Evolutionary conservation across 92 coral and sea anemone species (phyloP), one percentile per base, ranked within the genome.

Genomic region (Pocillopora meandrina): DNA sequence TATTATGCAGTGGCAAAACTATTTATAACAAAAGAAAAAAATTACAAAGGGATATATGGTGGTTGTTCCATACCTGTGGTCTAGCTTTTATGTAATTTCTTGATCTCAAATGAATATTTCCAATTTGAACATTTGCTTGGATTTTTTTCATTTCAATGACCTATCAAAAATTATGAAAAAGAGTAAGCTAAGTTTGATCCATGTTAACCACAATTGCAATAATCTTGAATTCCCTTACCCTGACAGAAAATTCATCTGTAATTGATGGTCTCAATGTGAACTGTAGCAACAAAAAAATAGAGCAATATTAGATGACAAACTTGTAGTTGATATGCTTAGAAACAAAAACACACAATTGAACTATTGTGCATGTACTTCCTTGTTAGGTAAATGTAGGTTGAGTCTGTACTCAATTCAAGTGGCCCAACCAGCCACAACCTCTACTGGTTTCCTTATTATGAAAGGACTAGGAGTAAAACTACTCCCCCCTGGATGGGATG

Each of bases 141-240:
- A 96, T 96, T 88, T 94, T 96, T 26, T 87, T 91, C 92, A 96
- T 89, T 77, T 94, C 98, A 64, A 96, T 93, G 26, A 96, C 95
- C 95, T 93, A 84, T 12, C 61, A 81, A 33, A 76, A 47, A 63
- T 56, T 6, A 5, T 15, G 57, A 78, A 5, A 35, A 15, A 12
- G 31, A 81, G 59, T 59, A 12, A 42, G 21, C 33, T 16, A 65
- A n/a, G n/a, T 23, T 57, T 47, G 3, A 34, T 10, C 47, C 55
- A 3, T 26, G 19, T 26, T n/a, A 31, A n/a, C 20, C 26, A 49
- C 20, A 61, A 34, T 33, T 49, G 9, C 65, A 3, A 11, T 61
- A 18, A 13, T 62, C 47, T 9, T 79, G 56, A 68, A 56, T 42
- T 49, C 52, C 65, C 95, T 80, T 77, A 92, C 95, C 85, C 95